phyloP scores from a whole-genome alignment of 2,888 invertebrate species.

The Tubulanus polymorphus region DNA sequence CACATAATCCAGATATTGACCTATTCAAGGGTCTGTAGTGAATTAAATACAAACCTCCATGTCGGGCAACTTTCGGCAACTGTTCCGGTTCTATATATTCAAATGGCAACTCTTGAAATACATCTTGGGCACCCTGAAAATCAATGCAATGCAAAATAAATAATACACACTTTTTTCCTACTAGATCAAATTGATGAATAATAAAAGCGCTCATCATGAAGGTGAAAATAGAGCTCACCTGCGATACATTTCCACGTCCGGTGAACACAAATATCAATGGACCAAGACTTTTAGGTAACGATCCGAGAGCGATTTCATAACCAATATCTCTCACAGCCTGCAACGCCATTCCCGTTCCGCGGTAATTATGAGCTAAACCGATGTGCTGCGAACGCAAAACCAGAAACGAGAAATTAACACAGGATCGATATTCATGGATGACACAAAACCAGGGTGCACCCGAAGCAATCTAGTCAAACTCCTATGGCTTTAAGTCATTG shows the following conservation, averaged over 20 bases:
- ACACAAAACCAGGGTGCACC: too few species aligned
- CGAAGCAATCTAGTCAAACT: too few species aligned
- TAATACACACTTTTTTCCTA: too few species aligned
- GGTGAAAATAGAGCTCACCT: too few species aligned
- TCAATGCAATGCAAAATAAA: too few species aligned
- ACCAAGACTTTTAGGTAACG: constrained; percentile 97
- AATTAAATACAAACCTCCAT: constrained; percentile 73
- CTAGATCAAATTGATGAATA: too few species aligned
- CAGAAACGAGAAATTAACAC: not conserved
- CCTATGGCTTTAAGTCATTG: too few species aligned
- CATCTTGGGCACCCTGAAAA: constrained; percentile 59
- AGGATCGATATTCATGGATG: too few species aligned
- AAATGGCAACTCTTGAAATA: constrained; percentile 94
- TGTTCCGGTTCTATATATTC: constrained; percentile 96
- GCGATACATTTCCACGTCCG: constrained; percentile 95
- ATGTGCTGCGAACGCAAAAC: constrained; percentile 67
- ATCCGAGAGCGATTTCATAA: constrained; percentile 90
- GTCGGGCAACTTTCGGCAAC: constrained; percentile 90
- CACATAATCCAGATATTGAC: too few species aligned
- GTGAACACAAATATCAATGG: constrained; percentile 97
- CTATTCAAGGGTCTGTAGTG: not conserved
- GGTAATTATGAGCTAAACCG: constrained; percentile 97
- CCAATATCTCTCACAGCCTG: constrained; percentile 98
- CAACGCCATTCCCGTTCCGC: constrained; percentile 94
- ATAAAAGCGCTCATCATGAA: too few species aligned